A percentile compares a stretch with the other conserved stretches of the same genome.
These are phyloP conservation scores for Drosophila ficusphila DNA, from an alignment of 1,140 invertebrate genomes.

Conservation along the genomic window DNA sequence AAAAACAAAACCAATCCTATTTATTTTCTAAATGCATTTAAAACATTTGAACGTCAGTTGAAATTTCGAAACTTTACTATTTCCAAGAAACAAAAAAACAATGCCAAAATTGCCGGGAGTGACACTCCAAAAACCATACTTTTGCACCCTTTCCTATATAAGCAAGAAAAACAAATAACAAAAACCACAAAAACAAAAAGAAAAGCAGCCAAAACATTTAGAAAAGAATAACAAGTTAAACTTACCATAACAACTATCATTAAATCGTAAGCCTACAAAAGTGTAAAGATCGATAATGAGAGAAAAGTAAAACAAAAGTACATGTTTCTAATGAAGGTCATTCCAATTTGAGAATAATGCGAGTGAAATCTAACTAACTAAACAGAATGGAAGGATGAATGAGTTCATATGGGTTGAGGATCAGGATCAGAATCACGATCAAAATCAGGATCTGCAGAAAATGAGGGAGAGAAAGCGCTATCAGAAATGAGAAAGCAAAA, in stretches of 20 bases:
- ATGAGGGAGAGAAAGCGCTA: slow-evolving; percentile 9
- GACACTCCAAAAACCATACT: slow-evolving; percentile 62
- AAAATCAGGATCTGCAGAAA: neutral
- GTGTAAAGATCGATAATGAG: slow-evolving; percentile 61
- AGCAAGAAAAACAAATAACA: slow-evolving; percentile 46
- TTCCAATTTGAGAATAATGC: slow-evolving; percentile 81
- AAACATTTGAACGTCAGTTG: slow-evolving; percentile 74
- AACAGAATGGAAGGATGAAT: slow-evolving; percentile 58
- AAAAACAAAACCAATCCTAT: slow-evolving; percentile 64
- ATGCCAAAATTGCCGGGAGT: slow-evolving; percentile 78
- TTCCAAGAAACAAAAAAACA: slow-evolving; percentile 62
- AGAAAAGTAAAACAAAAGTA: slow-evolving; percentile 65
- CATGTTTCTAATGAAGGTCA: slow-evolving; percentile 83
- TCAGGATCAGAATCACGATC: neutral
- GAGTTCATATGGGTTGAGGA: slow-evolving; percentile 41
- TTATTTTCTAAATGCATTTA: slow-evolving; percentile 83
- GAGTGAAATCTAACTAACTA: slow-evolving; percentile 73
- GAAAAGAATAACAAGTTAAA: slow-evolving; percentile 45
- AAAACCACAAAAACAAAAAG: slow-evolving; percentile 20
- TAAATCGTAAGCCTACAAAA: slow-evolving; percentile 54
- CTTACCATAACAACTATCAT: slow-evolving; percentile 45
- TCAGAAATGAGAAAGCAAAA: slow-evolving; percentile 4
- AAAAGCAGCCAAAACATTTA: slow-evolving; percentile 53
- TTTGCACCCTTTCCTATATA: slow-evolving; percentile 70
- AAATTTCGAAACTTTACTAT: slow-evolving; percentile 76